Base-by-base conservation (phyloP, 1,140 invertebrate species). In the Tetragnatha versicolor region DNA sequence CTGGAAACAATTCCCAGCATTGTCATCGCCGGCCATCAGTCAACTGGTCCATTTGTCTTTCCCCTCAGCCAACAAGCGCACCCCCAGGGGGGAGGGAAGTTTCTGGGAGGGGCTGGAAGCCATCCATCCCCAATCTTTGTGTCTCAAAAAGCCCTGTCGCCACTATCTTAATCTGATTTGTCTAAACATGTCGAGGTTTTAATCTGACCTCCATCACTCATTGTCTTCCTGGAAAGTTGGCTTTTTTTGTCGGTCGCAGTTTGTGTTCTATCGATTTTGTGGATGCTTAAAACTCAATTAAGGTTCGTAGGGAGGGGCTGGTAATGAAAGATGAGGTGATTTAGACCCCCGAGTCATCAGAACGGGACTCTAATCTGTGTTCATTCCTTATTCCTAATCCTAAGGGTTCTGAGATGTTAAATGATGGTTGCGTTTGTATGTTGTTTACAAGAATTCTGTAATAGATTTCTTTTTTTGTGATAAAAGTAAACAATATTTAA, bases 161-260 rank as follows among this genome's bases (percentile, higher is more conserved):
- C 39, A 10, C n/a, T 39, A 47, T 73, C 55, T 73, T 73, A 61
- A 73, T 61, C 70, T 73, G 70, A 73, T 73, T 73, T 73, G 70
- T 73, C 70, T 73, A 73, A 73, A 73, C 70, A 73, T 61, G 53
- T 61, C 25, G 70, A 73, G 53, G 53, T 73, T 73, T 61, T 61
- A 73, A 61, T 73, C 53, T 45, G 49, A 47, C 33, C 70, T 37
- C 29, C 69, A 72, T 72, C 51, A 42, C 14, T 72, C 51, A 72
- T 39, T 58, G 51, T 58, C 69, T 58, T 17, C 10, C 45, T 12
- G 10, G 20, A 17, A 20, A 12, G 9, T 63, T 63, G 37, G 35
- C 37, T 22, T 63, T 17, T 31, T 3, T 39, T 31, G 22, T 22
- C 2, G 35, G 20, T 20, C 60, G 22, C 42, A 39, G 25, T 55